Percentiles rank a stretch among this genome's conserved stretches.
Conservation (phyloP, 2,113 vertebrate genomes). For the Abramis brama region DNA sequence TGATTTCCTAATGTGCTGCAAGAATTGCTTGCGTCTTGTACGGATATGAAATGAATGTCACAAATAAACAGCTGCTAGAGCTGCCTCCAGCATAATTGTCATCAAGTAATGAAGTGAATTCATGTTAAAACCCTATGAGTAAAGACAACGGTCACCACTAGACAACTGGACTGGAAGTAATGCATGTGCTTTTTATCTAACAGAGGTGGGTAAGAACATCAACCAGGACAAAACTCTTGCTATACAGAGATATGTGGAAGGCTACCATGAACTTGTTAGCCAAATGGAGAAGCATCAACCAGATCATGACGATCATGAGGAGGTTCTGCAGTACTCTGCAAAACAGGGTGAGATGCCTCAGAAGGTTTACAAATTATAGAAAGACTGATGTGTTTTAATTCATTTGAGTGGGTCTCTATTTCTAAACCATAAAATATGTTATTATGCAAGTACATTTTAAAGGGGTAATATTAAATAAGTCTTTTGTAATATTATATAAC, state of each 20-base stretch:
- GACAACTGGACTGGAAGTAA: neutral
- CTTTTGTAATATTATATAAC: neutral
- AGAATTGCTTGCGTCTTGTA: conserved; percentile 18
- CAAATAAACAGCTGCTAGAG: neutral
- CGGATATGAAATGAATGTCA: conserved; percentile 13
- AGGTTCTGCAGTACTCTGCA: neutral
- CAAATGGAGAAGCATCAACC: conserved; percentile 38
- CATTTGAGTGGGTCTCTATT: neutral
- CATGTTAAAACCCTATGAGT: neutral
- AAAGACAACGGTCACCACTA: neutral
- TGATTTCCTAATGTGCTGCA: conserved; percentile 47
- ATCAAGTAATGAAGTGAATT: neutral
- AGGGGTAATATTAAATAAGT: neutral
- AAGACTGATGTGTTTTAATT: neutral
- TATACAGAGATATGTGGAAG: conserved; percentile 71
- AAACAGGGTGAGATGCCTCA: conserved; percentile 55
- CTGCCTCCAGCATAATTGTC: neutral
- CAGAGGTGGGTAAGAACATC: conserved; percentile 78
- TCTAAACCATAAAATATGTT: neutral
- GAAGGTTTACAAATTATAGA: neutral
- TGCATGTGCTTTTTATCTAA: conserved; percentile 35
- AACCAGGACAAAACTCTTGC: conserved; percentile 74
- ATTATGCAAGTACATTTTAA: neutral
- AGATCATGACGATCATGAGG: neutral
- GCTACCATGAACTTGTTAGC: conserved; percentile 66